phyloP scores from a whole-genome alignment of 2,888 invertebrate genomes.

The Maniola hyperantus region DNA sequence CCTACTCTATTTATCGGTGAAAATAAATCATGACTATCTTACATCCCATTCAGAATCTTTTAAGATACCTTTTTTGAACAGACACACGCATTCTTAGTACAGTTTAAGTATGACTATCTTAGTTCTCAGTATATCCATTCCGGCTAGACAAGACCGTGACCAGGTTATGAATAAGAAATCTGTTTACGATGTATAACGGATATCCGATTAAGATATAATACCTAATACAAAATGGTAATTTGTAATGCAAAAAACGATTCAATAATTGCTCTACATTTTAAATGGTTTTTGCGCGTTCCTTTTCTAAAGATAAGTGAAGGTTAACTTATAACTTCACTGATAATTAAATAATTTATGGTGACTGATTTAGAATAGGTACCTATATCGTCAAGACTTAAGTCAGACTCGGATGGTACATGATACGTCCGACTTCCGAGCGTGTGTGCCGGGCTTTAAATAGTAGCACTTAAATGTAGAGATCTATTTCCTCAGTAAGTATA shows the following conservation, averaged over 20 bases:
- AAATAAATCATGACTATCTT: background rate
- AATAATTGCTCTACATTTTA: background rate
- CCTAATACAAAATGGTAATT: background rate
- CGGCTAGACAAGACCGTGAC: background rate
- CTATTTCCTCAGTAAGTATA: too few species aligned
- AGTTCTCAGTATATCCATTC: background rate
- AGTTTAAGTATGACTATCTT: too few species aligned
- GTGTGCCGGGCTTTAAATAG: background rate
- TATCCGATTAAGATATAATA: background rate
- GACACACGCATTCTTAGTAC: too few species aligned
- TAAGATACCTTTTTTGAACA: too few species aligned
- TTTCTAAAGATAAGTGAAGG: too few species aligned
- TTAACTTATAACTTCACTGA: too few species aligned
- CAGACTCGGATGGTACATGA: background rate
- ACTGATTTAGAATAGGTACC: too few species aligned
- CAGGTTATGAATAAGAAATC: background rate
- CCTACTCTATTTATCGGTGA: background rate
- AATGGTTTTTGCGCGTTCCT: background rate
- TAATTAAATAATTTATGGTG: too few species aligned
- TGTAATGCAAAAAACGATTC: background rate
- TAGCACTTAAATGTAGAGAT: background rate
- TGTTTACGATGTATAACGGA: conserved; percentile 5
- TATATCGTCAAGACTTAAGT: too few species aligned
- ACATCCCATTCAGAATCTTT: too few species aligned
- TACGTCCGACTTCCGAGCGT: background rate